phyloP scores from a whole-genome alignment of 2,113 vertebrate species.

The Scomber colias region DNA sequence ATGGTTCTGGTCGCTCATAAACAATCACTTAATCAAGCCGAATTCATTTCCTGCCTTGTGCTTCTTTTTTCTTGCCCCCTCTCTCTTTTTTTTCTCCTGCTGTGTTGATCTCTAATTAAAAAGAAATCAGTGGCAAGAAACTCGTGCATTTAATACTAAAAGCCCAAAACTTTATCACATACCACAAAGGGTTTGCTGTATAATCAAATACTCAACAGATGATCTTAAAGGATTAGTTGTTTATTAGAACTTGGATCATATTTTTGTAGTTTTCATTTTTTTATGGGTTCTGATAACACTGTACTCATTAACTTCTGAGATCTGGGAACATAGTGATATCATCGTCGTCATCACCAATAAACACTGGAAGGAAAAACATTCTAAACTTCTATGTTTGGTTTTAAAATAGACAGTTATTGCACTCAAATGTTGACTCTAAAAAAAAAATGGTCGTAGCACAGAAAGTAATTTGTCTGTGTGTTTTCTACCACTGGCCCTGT shows the following conservation, averaged over 20 bases:
- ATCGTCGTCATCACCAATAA: too few species aligned
- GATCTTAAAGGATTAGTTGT: neutral
- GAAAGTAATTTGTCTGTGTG: neutral
- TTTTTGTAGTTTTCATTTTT: too few species aligned
- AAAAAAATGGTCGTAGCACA: too few species aligned
- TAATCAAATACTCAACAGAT: conserved; percentile 8
- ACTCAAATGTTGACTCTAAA: too few species aligned
- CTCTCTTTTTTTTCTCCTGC: neutral
- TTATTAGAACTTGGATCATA: neutral
- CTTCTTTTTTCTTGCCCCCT: neutral
- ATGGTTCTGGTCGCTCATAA: conserved; percentile 26
- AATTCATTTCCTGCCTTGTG: conserved; percentile 40
- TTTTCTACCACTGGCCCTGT: neutral
- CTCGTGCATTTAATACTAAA: neutral
- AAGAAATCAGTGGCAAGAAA: neutral
- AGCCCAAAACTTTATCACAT: neutral
- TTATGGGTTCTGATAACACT: too few species aligned
- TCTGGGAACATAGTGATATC: too few species aligned
- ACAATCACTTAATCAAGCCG: conserved; percentile 37
- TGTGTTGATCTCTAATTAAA: conserved; percentile 37
- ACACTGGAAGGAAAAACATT: too few species aligned
- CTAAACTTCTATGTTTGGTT: too few species aligned
- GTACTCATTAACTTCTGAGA: too few species aligned
- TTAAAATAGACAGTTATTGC: too few species aligned
- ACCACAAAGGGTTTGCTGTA: neutral